Conservation (phyloP, 2,113 vertebrate species). For the Carassius gibelio region DNA sequence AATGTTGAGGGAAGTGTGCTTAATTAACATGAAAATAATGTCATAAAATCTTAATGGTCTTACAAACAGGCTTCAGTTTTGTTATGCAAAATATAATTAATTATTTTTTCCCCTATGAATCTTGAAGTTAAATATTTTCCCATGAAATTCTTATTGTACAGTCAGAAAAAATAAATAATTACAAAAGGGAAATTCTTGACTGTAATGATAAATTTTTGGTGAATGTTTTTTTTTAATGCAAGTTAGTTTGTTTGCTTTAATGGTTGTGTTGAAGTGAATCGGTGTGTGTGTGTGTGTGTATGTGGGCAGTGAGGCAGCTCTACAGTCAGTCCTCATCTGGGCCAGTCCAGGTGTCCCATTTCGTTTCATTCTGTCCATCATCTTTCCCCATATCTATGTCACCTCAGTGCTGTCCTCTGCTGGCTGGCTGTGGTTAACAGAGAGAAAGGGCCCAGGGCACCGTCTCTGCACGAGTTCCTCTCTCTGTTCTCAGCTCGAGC, state of each 20-base stretch:
- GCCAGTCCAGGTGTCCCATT: background rate
- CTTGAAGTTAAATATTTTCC: background rate
- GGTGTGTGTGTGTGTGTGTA: background rate
- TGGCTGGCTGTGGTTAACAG: conserved; percentile 6
- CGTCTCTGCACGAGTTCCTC: background rate
- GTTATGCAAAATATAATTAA: background rate
- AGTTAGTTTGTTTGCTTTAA: background rate
- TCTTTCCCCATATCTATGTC: background rate
- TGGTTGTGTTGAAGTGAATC: background rate
- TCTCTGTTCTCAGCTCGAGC: conserved; percentile 11
- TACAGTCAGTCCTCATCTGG: background rate
- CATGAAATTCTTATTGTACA: background rate
- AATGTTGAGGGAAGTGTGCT: background rate
- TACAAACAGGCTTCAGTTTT: background rate
- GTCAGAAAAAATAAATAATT: background rate
- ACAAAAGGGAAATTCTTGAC: background rate
- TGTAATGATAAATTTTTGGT: background rate
- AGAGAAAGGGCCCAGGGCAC: background rate
- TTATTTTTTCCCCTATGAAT: background rate
- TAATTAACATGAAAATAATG: background rate
- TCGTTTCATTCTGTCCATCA: background rate
- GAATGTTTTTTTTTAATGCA: background rate
- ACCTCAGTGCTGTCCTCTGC: conserved; percentile 42
- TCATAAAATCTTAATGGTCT: background rate
- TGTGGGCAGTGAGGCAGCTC: conserved; percentile 25